Base-by-base conservation (phyloP, 2,888 invertebrate species). In the Oconnorella tubifera region DNA sequence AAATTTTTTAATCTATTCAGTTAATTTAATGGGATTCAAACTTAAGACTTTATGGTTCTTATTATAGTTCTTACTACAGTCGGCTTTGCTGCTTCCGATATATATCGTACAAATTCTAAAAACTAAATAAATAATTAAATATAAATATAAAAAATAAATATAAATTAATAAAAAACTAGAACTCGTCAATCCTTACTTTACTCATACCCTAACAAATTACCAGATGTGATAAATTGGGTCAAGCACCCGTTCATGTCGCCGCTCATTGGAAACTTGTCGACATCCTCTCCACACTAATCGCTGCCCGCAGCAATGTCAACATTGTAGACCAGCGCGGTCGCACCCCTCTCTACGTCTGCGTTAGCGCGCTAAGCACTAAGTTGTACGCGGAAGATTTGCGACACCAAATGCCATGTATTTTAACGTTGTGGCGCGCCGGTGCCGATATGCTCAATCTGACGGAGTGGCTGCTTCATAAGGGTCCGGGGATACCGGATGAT, bases 361-460 rank as follows among this genome's bases (percentile, higher is more conserved):
- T 80, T 10, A 77, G 78, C 67, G 79, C 79, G 2, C 74, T 80
- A 32, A 79, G 78, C 67, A 79, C 79, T 1, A 78, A 77, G 29
- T 75, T 80, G n/a, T 80, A 80, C 70, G 75, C 76, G 40, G 80
- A 79, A 64, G 80, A 80, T 68, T 71, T 80, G 58, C 77, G 77
- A 56, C 78, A 79, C 68, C 78, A 79, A 72, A 74, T 80, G 3
- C 76, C 77, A 3, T 77, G 77, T 65, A 76, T 78, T 31, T 73
- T 78, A 63, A 72, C 78, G 14, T 71, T 82, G 68, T 78, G 76
- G 67, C 70, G 75, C 59, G 76, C 78, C 32, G 78, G 80, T 61
- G 80, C 82, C 71, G 82, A 82, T 73, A 80, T 81, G 79, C 74
- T 82, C 48, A 82, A 82, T 68, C 73, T 82, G 6, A 75, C 77